Conservation (phyloP, 2,888 invertebrate species). For the Drosophila yooni region DNA sequence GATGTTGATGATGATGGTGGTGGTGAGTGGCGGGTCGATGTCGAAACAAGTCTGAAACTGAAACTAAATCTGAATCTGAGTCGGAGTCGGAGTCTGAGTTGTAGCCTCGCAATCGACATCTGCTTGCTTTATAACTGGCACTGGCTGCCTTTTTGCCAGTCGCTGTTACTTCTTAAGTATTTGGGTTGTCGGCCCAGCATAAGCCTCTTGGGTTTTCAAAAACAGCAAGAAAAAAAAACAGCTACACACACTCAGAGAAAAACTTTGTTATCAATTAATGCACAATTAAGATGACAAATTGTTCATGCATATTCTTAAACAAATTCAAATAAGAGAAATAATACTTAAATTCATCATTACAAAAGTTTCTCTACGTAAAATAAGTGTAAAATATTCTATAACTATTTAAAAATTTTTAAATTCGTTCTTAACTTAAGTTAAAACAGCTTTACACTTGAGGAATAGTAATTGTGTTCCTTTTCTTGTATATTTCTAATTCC, state of each 20-base stretch:
- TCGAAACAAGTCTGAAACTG: constrained; percentile 51
- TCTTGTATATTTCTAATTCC: not conserved
- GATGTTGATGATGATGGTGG: not conserved
- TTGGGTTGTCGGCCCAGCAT: constrained; percentile 68
- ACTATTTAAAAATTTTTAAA: not conserved
- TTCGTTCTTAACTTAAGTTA: not conserved
- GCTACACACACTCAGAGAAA: constrained; percentile 1
- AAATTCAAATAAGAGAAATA: not conserved
- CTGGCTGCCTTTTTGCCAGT: constrained; percentile 12
- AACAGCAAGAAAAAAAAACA: not conserved
- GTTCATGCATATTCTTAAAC: not conserved
- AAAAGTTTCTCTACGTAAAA: not conserved
- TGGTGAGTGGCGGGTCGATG: constrained; percentile 44
- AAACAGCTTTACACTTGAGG: not conserved
- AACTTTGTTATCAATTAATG: not conserved
- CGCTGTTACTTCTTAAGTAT: constrained; percentile 60
- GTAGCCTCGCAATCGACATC: constrained; percentile 48
- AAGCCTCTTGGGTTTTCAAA: constrained; percentile 70
- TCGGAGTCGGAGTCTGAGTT: constrained; percentile 8
- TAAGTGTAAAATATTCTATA: not conserved
- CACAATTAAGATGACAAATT: not conserved
- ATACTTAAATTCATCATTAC: not conserved
- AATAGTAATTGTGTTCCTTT: not conserved
- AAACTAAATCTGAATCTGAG: constrained; percentile 1
- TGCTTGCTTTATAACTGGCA: constrained; percentile 40